phyloP scores from a whole-genome alignment of 2,797 vertebrate species.

The Microcaecilia unicolor region DNA sequence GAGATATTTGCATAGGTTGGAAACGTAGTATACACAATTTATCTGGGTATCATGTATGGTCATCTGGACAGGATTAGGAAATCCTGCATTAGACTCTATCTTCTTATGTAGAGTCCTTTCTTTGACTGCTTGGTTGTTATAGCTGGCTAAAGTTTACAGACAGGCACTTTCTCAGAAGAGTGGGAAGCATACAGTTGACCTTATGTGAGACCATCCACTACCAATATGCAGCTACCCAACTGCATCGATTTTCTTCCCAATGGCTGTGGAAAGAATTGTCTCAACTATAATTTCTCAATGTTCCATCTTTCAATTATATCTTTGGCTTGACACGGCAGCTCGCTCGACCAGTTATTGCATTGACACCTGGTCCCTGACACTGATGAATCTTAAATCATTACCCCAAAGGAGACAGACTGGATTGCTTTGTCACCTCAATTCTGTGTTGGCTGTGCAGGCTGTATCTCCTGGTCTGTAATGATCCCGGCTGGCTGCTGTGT shows the following conservation, averaged over 20 bases:
- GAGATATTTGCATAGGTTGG: too few relatives aligned
- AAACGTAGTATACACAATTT: too few relatives aligned
- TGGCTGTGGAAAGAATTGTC: slow-evolving; percentile 28
- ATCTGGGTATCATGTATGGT: too few relatives aligned
- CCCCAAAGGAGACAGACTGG: background rate
- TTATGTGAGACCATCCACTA: background rate
- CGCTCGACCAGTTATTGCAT: slow-evolving; percentile 21
- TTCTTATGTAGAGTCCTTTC: too few relatives aligned
- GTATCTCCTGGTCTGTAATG: background rate
- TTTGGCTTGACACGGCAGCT: slow-evolving; percentile 34
- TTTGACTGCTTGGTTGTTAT: too few relatives aligned
- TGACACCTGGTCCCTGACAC: slow-evolving; percentile 13
- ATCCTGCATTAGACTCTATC: too few relatives aligned
- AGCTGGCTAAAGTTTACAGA: too few relatives aligned
- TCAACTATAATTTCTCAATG: slow-evolving; percentile 36
- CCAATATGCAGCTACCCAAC: slow-evolving; percentile 23
- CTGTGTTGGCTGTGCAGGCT: fast-evolving
- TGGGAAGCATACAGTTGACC: background rate
- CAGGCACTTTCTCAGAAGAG: too few relatives aligned
- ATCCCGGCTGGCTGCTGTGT: fast-evolving
- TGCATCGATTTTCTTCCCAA: slow-evolving; percentile 37
- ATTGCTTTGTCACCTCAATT: background rate
- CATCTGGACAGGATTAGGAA: too few relatives aligned
- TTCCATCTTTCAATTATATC: slow-evolving; percentile 49
- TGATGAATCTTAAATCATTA: slow-evolving; percentile 32